Evolutionary conservation across 2,888 invertebrate species (phyloP), one percentile per base, ranked within the genome.

Genomic region (Cabera pusaria): DNA sequence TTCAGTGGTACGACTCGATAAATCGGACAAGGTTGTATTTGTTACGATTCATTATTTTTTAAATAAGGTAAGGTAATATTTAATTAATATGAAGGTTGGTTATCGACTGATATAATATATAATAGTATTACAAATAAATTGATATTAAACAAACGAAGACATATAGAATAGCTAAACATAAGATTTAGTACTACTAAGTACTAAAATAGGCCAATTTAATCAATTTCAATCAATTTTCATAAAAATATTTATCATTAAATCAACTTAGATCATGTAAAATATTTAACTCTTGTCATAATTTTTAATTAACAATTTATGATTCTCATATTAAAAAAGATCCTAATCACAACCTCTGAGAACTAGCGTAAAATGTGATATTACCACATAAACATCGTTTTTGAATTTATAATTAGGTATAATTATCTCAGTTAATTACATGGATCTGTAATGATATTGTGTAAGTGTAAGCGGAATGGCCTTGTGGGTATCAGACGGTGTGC

Each of bases 401-500:
- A 3, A 8, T 16, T 7, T 20, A n/a, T 24, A 29, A 16, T 29
- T 23, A 25, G 20, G 6, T 40, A n/a, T n/a, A 34, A 25, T 33
- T 27, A 39, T 22, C 22, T 40, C 2, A 20, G 24, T 11, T 40
- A 40, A 40, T 34, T 29, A 34, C 16, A 28, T 44, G 31, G 22
- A 39, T 28, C 20, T 20, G 18, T 39, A 24, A 42, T 49, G 34
- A 34, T 36, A 43, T 43, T 47, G 37, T 36, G 28, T 32, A 53
- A 56, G 48, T 53, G 52, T 42, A 53, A 59, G 18, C 46, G 31
- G 9, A 44, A 27, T 50, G 65, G 57, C 72, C 71, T 75, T 78
- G 66, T 53, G 7, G 12, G 6, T 42, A 54, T 49, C 56, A 46
- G 40, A 55, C 53, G 53, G 52, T 46, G 52, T 59, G 75, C 72